A percentile compares a stretch with the other conserved stretches of the same genome.
These are phyloP conservation scores for Andrena haemorrhoa DNA, from an alignment of 2,888 invertebrate species.

Conservation along the genomic window DNA sequence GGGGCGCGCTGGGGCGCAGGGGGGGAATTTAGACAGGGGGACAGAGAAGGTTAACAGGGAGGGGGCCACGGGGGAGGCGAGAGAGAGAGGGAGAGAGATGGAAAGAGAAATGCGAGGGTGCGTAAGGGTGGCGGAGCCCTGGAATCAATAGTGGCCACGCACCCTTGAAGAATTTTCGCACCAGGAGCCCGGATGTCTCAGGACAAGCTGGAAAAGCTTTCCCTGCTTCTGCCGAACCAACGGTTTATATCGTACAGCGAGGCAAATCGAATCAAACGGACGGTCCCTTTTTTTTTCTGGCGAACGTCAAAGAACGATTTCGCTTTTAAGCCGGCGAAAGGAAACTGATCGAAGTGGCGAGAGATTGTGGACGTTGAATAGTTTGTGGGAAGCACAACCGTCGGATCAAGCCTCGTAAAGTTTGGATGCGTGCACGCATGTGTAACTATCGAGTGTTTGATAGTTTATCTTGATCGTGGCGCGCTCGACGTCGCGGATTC, in stretches of 20 bases:
- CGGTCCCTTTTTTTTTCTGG: not conserved
- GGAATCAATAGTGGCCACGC: constrained; percentile 81
- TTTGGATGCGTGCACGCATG: not conserved
- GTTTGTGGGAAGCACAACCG: too few species aligned
- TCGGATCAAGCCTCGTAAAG: too few species aligned
- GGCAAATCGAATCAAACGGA: constrained; percentile 20
- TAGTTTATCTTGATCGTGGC: not conserved
- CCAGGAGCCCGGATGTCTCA: constrained; percentile 68
- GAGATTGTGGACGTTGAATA: not conserved
- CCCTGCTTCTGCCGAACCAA: constrained; percentile 21
- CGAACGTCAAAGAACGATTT: not conserved
- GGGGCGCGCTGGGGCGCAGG: constrained; percentile 44
- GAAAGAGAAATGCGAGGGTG: constrained; percentile 74
- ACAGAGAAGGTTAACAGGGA: constrained; percentile 62
- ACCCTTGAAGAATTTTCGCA: constrained; percentile 79
- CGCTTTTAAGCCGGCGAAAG: not conserved
- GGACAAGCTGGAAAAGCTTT: constrained; percentile 59
- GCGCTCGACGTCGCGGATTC: not conserved
- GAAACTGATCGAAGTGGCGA: not conserved
- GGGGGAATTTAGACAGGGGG: constrained; percentile 48
- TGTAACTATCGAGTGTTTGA: not conserved
- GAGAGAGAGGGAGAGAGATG: constrained; percentile 56
- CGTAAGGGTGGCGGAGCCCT: constrained; percentile 75
- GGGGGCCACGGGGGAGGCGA: constrained; percentile 44
- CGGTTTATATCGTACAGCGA: constrained; percentile 3